Evolutionary conservation across 2,113 vertebrate species (phyloP), one percentile per base, ranked within the genome.

Genomic region (Stercorarius parasiticus): DNA sequence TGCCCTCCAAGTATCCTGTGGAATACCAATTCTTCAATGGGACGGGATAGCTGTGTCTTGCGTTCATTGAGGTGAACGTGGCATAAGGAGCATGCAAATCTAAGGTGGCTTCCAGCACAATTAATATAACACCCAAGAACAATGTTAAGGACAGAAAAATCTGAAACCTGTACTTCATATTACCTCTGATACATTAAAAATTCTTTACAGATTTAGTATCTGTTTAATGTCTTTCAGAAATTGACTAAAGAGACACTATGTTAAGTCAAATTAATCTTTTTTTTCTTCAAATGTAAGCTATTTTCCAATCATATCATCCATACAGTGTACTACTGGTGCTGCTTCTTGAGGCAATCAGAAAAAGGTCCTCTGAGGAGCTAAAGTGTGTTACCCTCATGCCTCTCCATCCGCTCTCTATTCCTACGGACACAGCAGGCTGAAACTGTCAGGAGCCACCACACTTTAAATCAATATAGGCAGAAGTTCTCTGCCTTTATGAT

Each of bases 301-400:
- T 71, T 76, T 72, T 56, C 21, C 52, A 67, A 15, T 5, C 2
- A 1, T 18, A 52, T 25, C 30, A 62, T 59, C 34, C 25, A 55
- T 32, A 25, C 32, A 32, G 36, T 2, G 13, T 15, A 17, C 32
- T 64, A 34, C 66, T 80, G 61, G 25, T 25, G 55, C 66, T 50
- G 55, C 66, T 67, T 47, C 67, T 49, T n/a, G 27, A 38, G 27
- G 40, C 15, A 55, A 18, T 11, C 53, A 36, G 16, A 38, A 6
- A 15, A 73, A 45, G 62, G 32, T 49, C 23, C 38, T 82, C 59
- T 22, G 49, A 23, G 53, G 38, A 65, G 40, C 66, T 50, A 0
- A 25, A n/a, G 19, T 3, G 34, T 13, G 7, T 38, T 20, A n/a
- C 40, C 32, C 40, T 45, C 1, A 0, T 4, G 38, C 43, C 43